Conservation (phyloP, 2,888 invertebrate species). For the Anticlea derivata region DNA sequence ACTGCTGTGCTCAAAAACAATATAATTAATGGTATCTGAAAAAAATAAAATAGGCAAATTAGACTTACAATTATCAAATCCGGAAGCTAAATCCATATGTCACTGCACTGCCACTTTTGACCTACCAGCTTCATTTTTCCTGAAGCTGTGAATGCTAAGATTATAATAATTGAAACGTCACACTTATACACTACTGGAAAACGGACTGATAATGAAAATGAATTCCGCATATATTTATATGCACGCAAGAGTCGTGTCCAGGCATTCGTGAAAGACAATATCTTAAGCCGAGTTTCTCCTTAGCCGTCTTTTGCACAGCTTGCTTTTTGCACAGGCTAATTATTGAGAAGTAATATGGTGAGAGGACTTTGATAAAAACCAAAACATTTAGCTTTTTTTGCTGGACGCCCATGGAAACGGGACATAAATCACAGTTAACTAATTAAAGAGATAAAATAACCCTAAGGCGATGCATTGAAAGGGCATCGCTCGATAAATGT, state of each 20-base stretch:
- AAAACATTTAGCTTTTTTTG: not conserved
- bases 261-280: conserved; percentile 78
- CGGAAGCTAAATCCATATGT: conserved; percentile 42
- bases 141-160: conserved; percentile 60
- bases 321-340: conserved; percentile 29
- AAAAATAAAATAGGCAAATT: conserved; percentile 43
- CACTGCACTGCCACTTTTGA: conserved; percentile 57
- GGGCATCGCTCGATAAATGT: conserved; percentile 55
- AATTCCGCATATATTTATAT: conserved; percentile 83
- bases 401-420: not conserved
- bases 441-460: conserved; percentile 49
- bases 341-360: conserved; percentile 12
- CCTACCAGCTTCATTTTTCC: conserved; percentile 79
- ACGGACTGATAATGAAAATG: conserved; percentile 81
- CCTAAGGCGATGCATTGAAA: conserved; percentile 38
- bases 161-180: conserved; percentile 63
- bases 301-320: conserved; percentile 35
- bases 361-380: conserved; percentile 3
- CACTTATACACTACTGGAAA: conserved; percentile 68
- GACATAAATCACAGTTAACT: conserved; percentile 37
- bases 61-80: conserved; percentile 50
- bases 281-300: conserved; percentile 71
- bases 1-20: conserved; percentile 52
- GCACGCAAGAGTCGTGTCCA: conserved; percentile 73
- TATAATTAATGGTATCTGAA: conserved; percentile 66